These are phyloP conservation scores for Condylostylus longicornis DNA, from an alignment of 1,140 invertebrate species.

Conservation along the genomic window DNA sequence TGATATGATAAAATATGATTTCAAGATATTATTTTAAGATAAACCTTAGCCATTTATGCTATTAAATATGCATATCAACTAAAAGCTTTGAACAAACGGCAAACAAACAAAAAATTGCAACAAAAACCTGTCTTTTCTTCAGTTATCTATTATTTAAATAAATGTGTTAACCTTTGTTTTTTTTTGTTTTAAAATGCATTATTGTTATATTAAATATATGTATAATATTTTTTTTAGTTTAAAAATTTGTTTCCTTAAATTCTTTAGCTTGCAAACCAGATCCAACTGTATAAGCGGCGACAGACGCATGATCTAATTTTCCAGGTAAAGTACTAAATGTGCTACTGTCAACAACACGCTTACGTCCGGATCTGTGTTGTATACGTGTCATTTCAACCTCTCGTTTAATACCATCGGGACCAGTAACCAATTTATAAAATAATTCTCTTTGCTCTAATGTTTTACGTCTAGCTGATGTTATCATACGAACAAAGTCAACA, in stretches of 20 bases:
- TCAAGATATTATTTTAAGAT: too few species aligned
- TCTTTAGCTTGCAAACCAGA: slow-evolving; percentile 27
- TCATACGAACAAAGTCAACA: slow-evolving; percentile 60
- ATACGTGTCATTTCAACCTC: slow-evolving; percentile 51
- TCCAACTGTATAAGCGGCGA: slow-evolving; percentile 67
- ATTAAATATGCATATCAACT: too few species aligned
- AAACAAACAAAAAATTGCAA: too few species aligned
- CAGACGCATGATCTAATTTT: slow-evolving; percentile 84
- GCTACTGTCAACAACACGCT: slow-evolving; percentile 25
- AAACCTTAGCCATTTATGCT: too few species aligned
- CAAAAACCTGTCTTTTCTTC: too few species aligned
- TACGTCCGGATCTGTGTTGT: slow-evolving; percentile 37
- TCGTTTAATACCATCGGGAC: slow-evolving; percentile 48
- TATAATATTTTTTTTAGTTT: too few species aligned
- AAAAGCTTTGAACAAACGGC: too few species aligned
- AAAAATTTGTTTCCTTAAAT: slow-evolving; percentile 29
- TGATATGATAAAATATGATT: too few species aligned
- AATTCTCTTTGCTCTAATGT: slow-evolving; percentile 69
- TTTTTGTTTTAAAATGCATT: too few species aligned
- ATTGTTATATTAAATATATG: too few species aligned
- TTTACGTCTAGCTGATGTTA: slow-evolving; percentile 60
- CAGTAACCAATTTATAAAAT: slow-evolving; percentile 47
- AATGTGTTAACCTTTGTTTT: too few species aligned
- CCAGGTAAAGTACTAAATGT: slow-evolving; percentile 55
- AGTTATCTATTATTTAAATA: too few species aligned